These are phyloP conservation scores for Lagorchestes hirsutus DNA, from an alignment of 2,797 vertebrate genomes.

Conservation along the genomic window DNA sequence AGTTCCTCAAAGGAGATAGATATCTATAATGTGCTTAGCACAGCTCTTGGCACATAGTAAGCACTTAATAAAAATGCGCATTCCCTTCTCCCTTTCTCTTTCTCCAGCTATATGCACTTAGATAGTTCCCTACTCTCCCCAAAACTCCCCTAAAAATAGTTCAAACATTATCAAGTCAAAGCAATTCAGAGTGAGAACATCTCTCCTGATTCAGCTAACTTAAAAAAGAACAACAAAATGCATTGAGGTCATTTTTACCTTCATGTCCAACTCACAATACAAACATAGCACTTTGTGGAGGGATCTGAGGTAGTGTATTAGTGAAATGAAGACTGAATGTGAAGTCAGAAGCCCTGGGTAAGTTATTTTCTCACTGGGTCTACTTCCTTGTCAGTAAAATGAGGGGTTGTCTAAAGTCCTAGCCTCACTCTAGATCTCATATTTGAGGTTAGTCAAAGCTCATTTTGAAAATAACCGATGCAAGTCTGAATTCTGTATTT, in stretches of 20 bases:
- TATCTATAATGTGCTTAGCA: background rate
- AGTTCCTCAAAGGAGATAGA: background rate
- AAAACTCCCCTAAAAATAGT: conserved; percentile 15
- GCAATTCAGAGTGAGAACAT: background rate
- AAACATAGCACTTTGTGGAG: background rate
- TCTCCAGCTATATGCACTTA: background rate
- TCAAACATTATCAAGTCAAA: background rate
- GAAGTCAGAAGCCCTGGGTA: background rate
- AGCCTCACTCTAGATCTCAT: conserved; percentile 40
- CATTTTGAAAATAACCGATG: conserved; percentile 39
- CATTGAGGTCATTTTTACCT: background rate
- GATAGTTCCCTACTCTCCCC: conserved; percentile 8
- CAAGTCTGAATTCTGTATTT: conserved; percentile 32
- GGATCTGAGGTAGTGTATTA: background rate
- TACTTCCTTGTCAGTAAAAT: background rate
- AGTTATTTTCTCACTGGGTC: background rate
- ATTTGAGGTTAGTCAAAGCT: conserved; percentile 33
- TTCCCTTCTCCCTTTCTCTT: background rate
- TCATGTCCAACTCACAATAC: background rate
- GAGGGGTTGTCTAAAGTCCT: background rate
- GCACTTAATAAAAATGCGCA: background rate
- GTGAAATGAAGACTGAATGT: background rate
- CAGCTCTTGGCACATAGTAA: background rate
- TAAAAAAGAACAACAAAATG: conserved; percentile 9
- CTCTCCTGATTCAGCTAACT: conserved; percentile 42